Evolutionary conservation across 2,113 vertebrate genomes (phyloP).

Genomic region (Apodemus sylvaticus): DNA sequence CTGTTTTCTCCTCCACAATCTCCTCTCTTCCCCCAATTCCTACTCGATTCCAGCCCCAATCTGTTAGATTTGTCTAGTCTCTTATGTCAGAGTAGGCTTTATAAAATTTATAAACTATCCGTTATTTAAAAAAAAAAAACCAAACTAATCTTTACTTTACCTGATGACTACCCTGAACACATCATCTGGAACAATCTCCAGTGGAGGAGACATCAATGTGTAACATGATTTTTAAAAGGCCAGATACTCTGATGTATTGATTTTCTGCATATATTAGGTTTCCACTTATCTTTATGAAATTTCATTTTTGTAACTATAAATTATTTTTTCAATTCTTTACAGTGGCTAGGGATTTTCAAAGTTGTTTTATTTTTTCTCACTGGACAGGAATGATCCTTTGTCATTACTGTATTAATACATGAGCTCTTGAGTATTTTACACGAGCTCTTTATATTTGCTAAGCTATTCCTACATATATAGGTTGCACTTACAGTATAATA

Average conservation of each 20-base stretch:
- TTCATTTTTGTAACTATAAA: background rate
- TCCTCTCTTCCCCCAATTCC: too few species aligned
- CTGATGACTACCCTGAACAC: too few species aligned
- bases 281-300: background rate
- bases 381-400: background rate
- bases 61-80: too few species aligned
- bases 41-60: too few species aligned
- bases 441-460: background rate
- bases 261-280: too few species aligned
- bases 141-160: too few species aligned
- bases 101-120: too few species aligned
- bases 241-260: background rate
- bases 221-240: background rate
- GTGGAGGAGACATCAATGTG: background rate
- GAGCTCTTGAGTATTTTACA: too few species aligned
- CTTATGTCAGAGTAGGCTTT: too few species aligned
- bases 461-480: background rate
- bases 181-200: background rate
- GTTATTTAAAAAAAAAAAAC: too few species aligned
- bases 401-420: background rate
- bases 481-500: background rate
- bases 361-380: background rate
- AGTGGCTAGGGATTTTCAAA: background rate
- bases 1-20: too few species aligned
- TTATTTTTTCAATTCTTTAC: background rate